Conservation (phyloP, 2,888 invertebrate species). For the Hymenopus coronatus region DNA sequence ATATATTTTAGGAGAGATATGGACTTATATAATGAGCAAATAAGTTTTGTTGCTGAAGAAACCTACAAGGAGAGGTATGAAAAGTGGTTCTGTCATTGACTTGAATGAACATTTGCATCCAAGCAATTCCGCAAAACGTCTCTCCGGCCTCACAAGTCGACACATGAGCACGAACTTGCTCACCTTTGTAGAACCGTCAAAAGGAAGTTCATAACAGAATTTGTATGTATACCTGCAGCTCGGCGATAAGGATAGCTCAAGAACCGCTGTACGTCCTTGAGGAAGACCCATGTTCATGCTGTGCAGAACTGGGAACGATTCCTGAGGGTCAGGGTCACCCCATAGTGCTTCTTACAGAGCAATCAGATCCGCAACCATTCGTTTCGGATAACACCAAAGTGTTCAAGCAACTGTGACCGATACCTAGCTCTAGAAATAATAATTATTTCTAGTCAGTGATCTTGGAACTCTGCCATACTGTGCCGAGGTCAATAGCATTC, state of each 20-base stretch:
- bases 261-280: neutral
- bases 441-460: neutral
- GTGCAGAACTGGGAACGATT: neutral
- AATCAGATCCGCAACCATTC: neutral
- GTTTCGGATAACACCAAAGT: neutral
- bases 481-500: neutral
- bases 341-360: neutral
- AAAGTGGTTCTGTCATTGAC: too few species aligned
- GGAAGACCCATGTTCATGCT: neutral
- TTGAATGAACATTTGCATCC: too few species aligned
- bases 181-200: too few species aligned
- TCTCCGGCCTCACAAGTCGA: too few species aligned
- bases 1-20: too few species aligned
- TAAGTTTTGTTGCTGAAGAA: too few species aligned
- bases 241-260: neutral
- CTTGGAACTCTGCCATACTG: neutral
- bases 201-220: too few species aligned
- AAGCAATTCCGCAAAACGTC: too few species aligned
- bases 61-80: too few species aligned
- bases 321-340: neutral
- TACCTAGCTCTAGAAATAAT: neutral
- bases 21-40: too few species aligned
- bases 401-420: neutral
- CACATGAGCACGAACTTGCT: too few species aligned
- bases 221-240: too few species aligned